Evolutionary conservation across 2,113 vertebrate species (phyloP).

Genomic region (Myotis lucifugus): DNA sequence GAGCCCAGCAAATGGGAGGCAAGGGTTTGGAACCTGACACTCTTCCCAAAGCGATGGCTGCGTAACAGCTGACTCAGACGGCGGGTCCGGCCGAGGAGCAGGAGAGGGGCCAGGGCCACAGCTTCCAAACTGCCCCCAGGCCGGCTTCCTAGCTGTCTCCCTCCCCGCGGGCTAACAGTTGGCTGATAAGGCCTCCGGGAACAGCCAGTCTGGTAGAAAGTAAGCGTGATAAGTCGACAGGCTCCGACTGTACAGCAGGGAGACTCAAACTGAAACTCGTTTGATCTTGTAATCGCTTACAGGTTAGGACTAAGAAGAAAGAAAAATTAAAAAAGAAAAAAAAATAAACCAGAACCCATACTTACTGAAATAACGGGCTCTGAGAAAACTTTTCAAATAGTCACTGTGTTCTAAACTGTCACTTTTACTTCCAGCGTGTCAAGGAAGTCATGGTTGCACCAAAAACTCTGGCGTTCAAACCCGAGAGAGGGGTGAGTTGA

Average conservation of each 20-base stretch:
- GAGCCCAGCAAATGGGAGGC: slow-evolving; percentile 12
- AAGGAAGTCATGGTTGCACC: slow-evolving; percentile 11
- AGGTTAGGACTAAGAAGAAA: slow-evolving; percentile 63
- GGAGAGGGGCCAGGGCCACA: background rate
- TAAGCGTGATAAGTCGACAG: background rate
- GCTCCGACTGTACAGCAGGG: slow-evolving; percentile 19
- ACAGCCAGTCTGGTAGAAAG: slow-evolving; percentile 49
- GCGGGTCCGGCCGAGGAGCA: background rate
- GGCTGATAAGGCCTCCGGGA: background rate
- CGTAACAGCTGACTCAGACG: background rate
- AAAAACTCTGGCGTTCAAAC: background rate
- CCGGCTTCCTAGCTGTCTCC: background rate
- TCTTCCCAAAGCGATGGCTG: no score
- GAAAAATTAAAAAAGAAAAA: background rate
- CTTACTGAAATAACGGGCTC: slow-evolving; percentile 47
- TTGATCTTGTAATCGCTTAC: slow-evolving; percentile 67
- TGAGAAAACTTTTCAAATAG: slow-evolving; percentile 48
- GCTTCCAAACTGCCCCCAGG: background rate
- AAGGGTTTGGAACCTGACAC: background rate
- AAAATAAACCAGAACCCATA: background rate
- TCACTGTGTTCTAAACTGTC: slow-evolving; percentile 20
- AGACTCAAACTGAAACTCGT: slow-evolving; percentile 77
- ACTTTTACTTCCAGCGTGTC: slow-evolving; percentile 45
- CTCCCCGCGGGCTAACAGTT: background rate
- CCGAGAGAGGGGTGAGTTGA: background rate